Evolutionary conservation across 2,888 invertebrate genomes (phyloP).

Genomic region (Microdon myrmicae): DNA sequence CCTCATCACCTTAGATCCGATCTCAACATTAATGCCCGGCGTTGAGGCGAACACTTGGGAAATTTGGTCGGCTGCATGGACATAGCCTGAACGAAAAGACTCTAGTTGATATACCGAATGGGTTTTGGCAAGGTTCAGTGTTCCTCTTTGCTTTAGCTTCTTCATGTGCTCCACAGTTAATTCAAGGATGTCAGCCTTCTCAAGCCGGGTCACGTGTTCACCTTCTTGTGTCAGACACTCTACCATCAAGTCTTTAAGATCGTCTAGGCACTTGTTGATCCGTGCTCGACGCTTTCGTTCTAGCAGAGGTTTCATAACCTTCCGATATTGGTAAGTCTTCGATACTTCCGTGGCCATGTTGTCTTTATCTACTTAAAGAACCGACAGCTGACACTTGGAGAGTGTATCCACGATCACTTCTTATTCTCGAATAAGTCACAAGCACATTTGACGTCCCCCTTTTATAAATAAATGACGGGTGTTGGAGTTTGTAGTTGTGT

Average conservation of each 20-base stretch:
- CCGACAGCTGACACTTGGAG: slow-evolving; percentile 29
- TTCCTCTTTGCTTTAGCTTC: slow-evolving; percentile 79
- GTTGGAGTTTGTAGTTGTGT: no score
- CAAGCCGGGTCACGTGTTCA: slow-evolving; percentile 86
- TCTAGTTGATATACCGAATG: slow-evolving; percentile 79
- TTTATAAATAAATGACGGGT: slow-evolving; percentile 60
- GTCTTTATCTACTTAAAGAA: slow-evolving; percentile 24
- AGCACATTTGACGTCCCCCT: slow-evolving; percentile 64
- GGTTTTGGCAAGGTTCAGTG: slow-evolving; percentile 70
- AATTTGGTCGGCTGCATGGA: slow-evolving; percentile 89
- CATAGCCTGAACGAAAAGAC: slow-evolving; percentile 88
- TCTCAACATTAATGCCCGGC: slow-evolving; percentile 82
- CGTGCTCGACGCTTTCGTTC: slow-evolving; percentile 88
- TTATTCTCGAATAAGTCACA: slow-evolving; percentile 65
- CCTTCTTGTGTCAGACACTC: slow-evolving; percentile 76
- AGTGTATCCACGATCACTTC: slow-evolving; percentile 55
- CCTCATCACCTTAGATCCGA: slow-evolving; percentile 88
- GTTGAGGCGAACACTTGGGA: slow-evolving; percentile 84
- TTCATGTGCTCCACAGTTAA: slow-evolving; percentile 87
- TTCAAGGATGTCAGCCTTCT: slow-evolving; percentile 88
- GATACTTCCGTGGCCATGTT: slow-evolving; percentile 72
- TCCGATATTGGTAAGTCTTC: slow-evolving; percentile 91
- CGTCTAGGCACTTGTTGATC: slow-evolving; percentile 90
- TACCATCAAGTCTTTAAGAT: slow-evolving; percentile 90
- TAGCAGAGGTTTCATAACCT: slow-evolving; percentile 93